Percentiles rank a stretch among this genome's conserved stretches.
phyloP scores from a whole-genome alignment of 2,113 vertebrate species.

The Emberiza fucata region DNA sequence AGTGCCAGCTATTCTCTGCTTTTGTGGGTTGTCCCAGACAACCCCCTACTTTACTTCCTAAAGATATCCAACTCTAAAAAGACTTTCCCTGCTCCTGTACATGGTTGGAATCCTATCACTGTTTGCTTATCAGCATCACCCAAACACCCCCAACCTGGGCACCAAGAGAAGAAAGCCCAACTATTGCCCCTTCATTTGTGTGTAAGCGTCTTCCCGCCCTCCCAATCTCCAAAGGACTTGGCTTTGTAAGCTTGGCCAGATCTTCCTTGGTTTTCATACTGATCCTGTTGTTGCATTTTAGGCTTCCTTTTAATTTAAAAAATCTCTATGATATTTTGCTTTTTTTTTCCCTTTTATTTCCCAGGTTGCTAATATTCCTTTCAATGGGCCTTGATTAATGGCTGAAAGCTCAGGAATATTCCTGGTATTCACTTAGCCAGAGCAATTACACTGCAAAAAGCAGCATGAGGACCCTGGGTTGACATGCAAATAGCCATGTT shows the following conservation, averaged over 20 bases:
- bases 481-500: constrained; percentile 69
- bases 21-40: background rate
- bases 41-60: background rate
- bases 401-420: constrained; percentile 54
- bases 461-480: constrained; percentile 53
- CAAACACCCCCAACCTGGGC: background rate
- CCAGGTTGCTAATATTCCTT: constrained; percentile 55
- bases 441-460: constrained; percentile 64
- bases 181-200: background rate
- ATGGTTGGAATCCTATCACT: background rate
- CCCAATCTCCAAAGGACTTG: background rate
- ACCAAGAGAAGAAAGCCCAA: background rate
- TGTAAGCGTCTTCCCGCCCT: background rate
- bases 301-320: constrained; percentile 3
- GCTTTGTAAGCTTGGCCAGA: background rate
- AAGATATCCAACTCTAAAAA: background rate
- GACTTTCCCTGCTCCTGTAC: background rate
- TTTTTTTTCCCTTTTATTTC: background rate
- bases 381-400: constrained; percentile 53
- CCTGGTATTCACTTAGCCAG: constrained; percentile 68
- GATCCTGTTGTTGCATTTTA: background rate
- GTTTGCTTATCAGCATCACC: background rate
- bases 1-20: background rate
- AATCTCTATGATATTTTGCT: constrained; percentile 15
- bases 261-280: background rate